Evolutionary conservation across 1,140 invertebrate species (phyloP).

Genomic region (Carposina sasakii): DNA sequence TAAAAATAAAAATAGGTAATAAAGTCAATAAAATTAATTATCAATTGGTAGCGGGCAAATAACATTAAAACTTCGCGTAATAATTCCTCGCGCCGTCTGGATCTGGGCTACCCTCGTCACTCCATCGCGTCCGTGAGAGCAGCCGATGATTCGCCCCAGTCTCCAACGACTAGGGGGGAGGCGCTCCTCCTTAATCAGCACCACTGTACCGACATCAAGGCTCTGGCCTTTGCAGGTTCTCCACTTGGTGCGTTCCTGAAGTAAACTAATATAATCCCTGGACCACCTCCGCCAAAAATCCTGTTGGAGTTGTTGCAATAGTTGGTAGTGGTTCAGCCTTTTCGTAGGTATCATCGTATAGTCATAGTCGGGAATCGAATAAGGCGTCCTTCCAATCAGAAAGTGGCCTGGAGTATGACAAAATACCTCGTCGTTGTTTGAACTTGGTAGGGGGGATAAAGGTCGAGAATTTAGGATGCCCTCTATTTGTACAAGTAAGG

Average conservation of each 20-base stretch:
- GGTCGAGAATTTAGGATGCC: neutral
- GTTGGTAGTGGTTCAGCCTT: neutral
- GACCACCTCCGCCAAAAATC: neutral
- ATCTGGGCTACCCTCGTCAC: neutral
- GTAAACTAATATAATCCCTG: neutral
- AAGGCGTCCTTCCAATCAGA: neutral
- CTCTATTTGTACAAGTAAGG: conserved; percentile 1
- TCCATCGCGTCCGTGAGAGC: neutral
- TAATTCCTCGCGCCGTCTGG: neutral
- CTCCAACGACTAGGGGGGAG: neutral
- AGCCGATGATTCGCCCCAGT: neutral
- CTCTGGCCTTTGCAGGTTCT: neutral
- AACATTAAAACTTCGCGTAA: neutral
- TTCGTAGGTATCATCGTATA: neutral
- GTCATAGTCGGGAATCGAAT: neutral
- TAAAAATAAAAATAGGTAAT: too few species aligned
- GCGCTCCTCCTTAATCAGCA: neutral
- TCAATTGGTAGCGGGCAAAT: conserved; percentile 1
- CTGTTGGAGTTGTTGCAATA: neutral
- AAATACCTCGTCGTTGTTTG: neutral
- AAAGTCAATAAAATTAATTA: too few species aligned
- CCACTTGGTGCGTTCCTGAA: conserved; percentile 1
- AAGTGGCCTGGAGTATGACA: neutral
- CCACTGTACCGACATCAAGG: neutral
- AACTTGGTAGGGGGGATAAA: neutral